phyloP scores from a whole-genome alignment of 1,140 invertebrate species.

The Leptinotarsa texana region DNA sequence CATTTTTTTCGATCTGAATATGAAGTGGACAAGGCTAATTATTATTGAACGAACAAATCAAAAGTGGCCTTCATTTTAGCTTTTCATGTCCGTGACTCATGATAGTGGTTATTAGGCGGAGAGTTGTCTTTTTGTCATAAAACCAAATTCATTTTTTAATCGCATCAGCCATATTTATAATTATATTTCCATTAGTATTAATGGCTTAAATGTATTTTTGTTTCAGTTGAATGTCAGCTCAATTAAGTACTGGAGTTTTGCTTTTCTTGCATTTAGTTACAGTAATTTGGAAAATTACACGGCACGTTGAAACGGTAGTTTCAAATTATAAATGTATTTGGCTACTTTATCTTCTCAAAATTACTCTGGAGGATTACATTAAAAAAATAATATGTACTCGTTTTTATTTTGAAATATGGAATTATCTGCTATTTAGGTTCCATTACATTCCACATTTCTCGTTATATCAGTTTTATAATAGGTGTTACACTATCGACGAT shows the following conservation, averaged over 20 bases:
- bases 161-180: slow-evolving; percentile 25
- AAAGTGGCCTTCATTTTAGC: slow-evolving; percentile 26
- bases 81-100: slow-evolving; percentile 21
- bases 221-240: slow-evolving; percentile 29
- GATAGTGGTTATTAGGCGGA: background rate
- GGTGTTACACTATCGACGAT: no score
- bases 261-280: slow-evolving; percentile 32
- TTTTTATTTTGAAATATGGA: background rate
- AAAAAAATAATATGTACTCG: slow-evolving; percentile 8
- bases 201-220: slow-evolving; percentile 34
- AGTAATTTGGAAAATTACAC: slow-evolving; percentile 30
- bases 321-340: slow-evolving; percentile 30
- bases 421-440: background rate
- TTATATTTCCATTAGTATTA: slow-evolving; percentile 32
- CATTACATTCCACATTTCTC: background rate
- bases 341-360: slow-evolving; percentile 20
- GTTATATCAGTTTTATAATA: no score
- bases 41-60: slow-evolving; percentile 32
- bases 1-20: background rate
- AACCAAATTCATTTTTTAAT: slow-evolving; percentile 29
- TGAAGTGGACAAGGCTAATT: slow-evolving; percentile 19
- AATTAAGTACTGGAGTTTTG: slow-evolving; percentile 23
- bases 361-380: slow-evolving; percentile 12
- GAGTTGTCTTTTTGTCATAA: slow-evolving; percentile 20
- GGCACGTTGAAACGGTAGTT: slow-evolving; percentile 27